These are phyloP conservation scores for Musca domestica DNA, from an alignment of 1,140 invertebrate species.

Conservation along the genomic window DNA sequence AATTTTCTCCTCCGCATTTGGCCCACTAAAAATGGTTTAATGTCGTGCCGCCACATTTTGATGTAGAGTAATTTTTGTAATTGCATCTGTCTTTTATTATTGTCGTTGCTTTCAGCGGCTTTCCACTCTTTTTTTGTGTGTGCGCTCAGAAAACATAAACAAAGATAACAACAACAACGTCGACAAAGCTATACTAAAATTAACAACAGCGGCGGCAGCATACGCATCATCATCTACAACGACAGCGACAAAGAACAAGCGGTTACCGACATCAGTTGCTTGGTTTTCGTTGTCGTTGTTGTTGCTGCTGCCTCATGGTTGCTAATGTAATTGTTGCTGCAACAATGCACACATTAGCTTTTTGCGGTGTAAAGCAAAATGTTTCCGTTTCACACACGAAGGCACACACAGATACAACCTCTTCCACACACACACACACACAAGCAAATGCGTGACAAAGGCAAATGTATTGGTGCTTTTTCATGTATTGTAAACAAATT, in stretches of 20 bases:
- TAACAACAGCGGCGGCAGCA: no score
- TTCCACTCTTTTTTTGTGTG: no score
- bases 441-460: no score
- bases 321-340: slow-evolving; percentile 13
- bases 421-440: no score
- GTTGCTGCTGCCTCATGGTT: neutral
- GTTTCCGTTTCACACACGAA: slow-evolving; percentile 9
- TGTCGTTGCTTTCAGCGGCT: neutral
- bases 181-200: no score
- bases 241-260: neutral
- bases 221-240: no score
- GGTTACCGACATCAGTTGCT: slow-evolving; percentile 7
- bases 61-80: slow-evolving; percentile 15
- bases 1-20: no score
- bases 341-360: slow-evolving; percentile 17
- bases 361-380: slow-evolving; percentile 5
- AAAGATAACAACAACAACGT: no score
- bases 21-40: neutral
- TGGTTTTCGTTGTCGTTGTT: no score
- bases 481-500: slow-evolving; percentile 15
- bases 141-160: no score
- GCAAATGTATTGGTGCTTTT: no score
- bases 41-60: neutral
- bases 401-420: neutral
- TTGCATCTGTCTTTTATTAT: slow-evolving; percentile 18